Base-by-base conservation (phyloP, 1,140 invertebrate genomes). In the Dryas iulia region DNA sequence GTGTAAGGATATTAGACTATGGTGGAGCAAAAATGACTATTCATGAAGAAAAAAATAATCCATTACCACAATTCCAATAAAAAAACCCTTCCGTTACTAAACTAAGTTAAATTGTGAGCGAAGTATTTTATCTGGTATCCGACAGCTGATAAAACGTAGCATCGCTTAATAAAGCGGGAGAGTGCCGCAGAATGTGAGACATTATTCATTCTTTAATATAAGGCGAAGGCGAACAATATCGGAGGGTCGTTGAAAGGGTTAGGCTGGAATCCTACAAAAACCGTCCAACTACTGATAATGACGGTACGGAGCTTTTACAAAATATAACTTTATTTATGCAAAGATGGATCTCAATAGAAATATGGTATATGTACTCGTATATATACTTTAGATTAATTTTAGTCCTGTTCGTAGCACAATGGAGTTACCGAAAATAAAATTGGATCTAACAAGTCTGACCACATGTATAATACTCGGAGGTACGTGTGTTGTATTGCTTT, bases 171-270 rank as follows among this genome's bases (percentile, higher is more conserved):
- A 62, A 62, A 62, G 39, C 59, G 14, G 39, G 39, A 0, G 59
- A 21, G 58, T n/a, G 31, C 59, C 59, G 59, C 35, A 60, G 35
- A 60, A 47, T 60, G 35, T 47, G 23, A 14, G 33, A 26, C 59
- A 23, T 52, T 53, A 53, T 28, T 62, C 59, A 62, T 39, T 53
- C n/a, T 53, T 62, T 53, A 53, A 62, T 62, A 62, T 30, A 24
- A 47, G 39, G 39, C 39, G 18, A 47, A 47, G 7, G 24, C 35
- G 24, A 47, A 59, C 57, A 59, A 59, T 59, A 23, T 30, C 10
- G 14, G 3, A 59, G 28, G 39, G 39, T 21, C 21, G 33, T 25
- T 26, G 59, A 25, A 53, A 62, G 59, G 59, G 59, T 62, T 62
- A 62, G 24, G 39, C 24, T 8, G 12, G 35, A 14, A 18, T 24